These are phyloP conservation scores for Anorthoa munda DNA, from an alignment of 2,888 invertebrate species.

Conservation along the genomic window DNA sequence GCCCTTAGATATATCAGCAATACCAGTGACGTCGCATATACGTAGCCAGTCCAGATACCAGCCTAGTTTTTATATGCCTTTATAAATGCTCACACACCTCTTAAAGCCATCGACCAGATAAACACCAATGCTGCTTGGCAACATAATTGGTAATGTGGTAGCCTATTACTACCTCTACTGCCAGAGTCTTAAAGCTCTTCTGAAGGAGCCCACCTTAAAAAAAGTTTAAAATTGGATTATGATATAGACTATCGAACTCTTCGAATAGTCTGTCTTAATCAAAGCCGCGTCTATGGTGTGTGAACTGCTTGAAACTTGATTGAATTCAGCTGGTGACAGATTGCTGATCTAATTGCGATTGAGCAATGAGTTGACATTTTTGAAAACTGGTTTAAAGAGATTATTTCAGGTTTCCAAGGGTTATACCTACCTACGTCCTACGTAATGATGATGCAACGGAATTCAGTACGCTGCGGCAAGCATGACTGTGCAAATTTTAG, in stretches of 20 bases:
- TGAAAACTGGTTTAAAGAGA: neutral
- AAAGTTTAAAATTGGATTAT: neutral
- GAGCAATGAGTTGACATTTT: neutral
- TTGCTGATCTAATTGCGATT: neutral
- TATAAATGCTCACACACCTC: no score
- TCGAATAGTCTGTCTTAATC: no score
- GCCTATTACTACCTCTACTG: neutral
- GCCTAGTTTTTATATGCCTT: no score
- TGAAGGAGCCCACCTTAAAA: no score
- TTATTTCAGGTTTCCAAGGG: neutral
- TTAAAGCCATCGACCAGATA: no score
- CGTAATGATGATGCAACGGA: neutral
- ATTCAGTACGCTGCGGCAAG: neutral
- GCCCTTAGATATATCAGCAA: no score
- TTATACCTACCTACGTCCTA: neutral
- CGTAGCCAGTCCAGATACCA: no score
- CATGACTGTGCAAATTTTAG: neutral
- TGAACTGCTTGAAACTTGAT: no score
- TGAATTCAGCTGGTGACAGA: neutral
- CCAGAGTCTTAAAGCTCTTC: no score
- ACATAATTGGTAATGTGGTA: no score
- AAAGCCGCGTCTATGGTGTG: no score
- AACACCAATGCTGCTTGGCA: neutral
- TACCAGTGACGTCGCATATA: no score
- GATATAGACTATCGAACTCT: neutral